Evolutionary conservation across 1,140 invertebrate species (phyloP).

Genomic region (Phthorimaea operculella): DNA sequence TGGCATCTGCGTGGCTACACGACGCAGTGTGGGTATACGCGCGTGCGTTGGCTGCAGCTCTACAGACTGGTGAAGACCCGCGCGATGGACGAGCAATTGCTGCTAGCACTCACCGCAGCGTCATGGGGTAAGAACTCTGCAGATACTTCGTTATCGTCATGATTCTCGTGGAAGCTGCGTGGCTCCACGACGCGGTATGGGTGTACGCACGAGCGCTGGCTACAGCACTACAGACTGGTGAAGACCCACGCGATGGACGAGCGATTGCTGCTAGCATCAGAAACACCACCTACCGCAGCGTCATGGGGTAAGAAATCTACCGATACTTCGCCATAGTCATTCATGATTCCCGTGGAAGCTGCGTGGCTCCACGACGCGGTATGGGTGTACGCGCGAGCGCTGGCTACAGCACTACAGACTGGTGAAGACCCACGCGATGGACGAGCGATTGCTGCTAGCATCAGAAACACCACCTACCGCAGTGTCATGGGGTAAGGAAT

Average conservation of each 20-base stretch:
- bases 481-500: conserved; percentile 84
- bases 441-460: conserved; percentile 74
- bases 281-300: conserved; percentile 81
- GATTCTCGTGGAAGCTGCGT: no score
- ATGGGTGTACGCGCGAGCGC: conserved; percentile 82
- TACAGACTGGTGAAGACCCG: conserved; percentile 71
- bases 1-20: conserved; percentile 61
- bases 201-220: conserved; percentile 81
- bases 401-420: conserved; percentile 62
- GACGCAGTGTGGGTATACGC: conserved; percentile 89
- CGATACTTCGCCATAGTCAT: no score
- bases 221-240: conserved; percentile 63
- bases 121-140: conserved; percentile 77
- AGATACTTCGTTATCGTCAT: no score
- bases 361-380: conserved; percentile 81
- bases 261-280: conserved; percentile 78
- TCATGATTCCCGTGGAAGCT: no score
- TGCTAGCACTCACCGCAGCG: conserved; percentile 79
- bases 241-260: conserved; percentile 77
- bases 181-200: conserved; percentile 86
- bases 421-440: conserved; percentile 78
- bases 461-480: conserved; percentile 80
- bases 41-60: conserved; percentile 71
- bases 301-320: conserved; percentile 77
- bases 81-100: conserved; percentile 80